Evolutionary conservation across 2,888 invertebrate genomes (phyloP), one percentile per base, ranked within the genome.

Genomic region (Mactromeris polynyma): DNA sequence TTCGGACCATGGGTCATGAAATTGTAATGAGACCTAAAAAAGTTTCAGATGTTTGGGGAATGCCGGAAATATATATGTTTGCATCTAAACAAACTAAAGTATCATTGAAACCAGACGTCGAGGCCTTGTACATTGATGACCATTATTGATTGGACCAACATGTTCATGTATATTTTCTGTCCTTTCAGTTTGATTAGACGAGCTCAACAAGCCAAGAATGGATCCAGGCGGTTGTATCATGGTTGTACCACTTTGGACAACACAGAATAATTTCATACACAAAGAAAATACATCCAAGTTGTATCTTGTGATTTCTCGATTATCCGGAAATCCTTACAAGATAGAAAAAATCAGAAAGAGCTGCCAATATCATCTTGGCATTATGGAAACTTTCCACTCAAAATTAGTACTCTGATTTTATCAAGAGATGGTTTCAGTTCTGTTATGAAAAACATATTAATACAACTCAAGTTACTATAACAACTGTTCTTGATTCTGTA

Each of bases 361-460:
- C 91, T 80, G 51, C 85, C 64, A 73, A 78, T 42, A 89, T 91
- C 83, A 83, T 91, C 40, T n/a, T 84, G 64, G 38, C 80, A 7
- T 86, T 87, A 42, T 87, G 89, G 88, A 86, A 86, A 83, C 33
- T 21, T 38, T 81, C 84, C 11, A 91, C 89, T 42, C 80, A 89
- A 81, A 90, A 87, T 46, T 89, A 87, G 40, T 84, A 90, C 82
- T 79, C 83, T 17, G 81, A 51, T 40, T 83, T 87, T 64, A 38
- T 90, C 26, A 58, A 79, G 46, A 90, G 69, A 40, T 92, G 90
- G 87, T 42, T 89, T 77, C 38, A 46, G 4, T 91, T 85, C 89
- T 89, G 89, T 79, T 64, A 64, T 87, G n/a, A 85, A 87, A 82
- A 51, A 36, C 40, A 81, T n/a, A 42, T 89, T 85, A 77, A 86